phyloP scores from a whole-genome alignment of 1,140 invertebrate species.

The Copidosoma floridanum region DNA sequence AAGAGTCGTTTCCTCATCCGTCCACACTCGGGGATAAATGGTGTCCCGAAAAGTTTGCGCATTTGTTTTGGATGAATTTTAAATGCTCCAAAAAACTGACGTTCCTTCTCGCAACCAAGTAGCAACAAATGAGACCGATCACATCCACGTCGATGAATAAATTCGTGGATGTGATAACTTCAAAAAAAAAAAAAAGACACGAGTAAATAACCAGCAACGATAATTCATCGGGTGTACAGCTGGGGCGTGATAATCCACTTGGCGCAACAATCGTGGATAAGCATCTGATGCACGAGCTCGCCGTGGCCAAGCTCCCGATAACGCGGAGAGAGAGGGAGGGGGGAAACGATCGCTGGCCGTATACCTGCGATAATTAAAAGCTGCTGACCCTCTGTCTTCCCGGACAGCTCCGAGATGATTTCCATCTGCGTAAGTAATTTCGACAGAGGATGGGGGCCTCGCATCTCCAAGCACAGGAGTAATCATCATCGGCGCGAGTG shows the following conservation, averaged over 20 bases:
- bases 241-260: conserved; percentile 3
- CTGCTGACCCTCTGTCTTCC: neutral
- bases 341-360: neutral
- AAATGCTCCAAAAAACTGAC: no score
- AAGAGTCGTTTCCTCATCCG: no score
- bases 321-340: no score
- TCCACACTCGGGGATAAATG: neutral
- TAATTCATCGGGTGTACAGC: no score
- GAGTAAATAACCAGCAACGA: no score
- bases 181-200: no score
- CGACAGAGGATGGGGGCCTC: neutral
- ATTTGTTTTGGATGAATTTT: neutral
- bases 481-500: no score
- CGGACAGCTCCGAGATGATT: neutral
- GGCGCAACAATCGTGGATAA: conserved; percentile 2
- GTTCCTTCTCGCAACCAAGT: no score
- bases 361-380: conserved; percentile 7
- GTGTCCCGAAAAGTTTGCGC: neutral
- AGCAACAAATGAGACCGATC: no score
- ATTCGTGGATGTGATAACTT: no score
- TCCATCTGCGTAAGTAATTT: neutral
- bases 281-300: neutral
- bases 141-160: no score
- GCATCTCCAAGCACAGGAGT: neutral
- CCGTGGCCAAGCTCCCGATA: neutral